A percentile compares a stretch with the other conserved stretches of the same genome.
phyloP scores from a whole-genome alignment of 2,113 vertebrate genomes.

The Callaeas wilsoni region DNA sequence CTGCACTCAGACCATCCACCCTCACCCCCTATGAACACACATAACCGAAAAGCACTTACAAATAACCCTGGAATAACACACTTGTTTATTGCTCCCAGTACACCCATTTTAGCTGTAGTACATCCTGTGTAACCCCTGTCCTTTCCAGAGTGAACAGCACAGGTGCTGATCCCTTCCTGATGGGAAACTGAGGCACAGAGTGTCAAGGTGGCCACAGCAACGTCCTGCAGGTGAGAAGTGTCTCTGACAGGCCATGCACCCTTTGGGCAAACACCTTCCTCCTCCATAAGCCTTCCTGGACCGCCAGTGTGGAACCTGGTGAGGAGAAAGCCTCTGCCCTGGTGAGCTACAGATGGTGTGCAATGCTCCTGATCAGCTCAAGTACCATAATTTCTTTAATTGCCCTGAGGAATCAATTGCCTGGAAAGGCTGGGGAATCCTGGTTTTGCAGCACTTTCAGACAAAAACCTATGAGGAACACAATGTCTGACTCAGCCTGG shows the following conservation, averaged over 20 bases:
- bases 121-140: background rate
- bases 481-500: background rate
- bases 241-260: background rate
- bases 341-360: background rate
- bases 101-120: background rate
- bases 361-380: background rate
- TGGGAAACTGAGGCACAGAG: background rate
- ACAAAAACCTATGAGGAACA: background rate
- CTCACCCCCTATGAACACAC: background rate
- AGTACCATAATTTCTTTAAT: background rate
- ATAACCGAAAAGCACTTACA: background rate
- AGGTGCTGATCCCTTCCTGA: background rate
- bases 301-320: fast-evolving
- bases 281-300: background rate
- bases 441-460: background rate
- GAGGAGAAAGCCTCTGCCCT: background rate
- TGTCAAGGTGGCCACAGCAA: background rate
- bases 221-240: background rate
- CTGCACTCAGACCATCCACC: background rate
- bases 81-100: fast-evolving
- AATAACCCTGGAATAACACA: background rate
- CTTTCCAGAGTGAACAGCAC: background rate
- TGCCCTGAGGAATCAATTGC: background rate
- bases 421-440: background rate
- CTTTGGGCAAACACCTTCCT: background rate